A percentile compares a stretch with the other conserved stretches of the same genome.
Conservation (phyloP, 2,888 invertebrate genomes). For the Subacronicta megacephala region DNA sequence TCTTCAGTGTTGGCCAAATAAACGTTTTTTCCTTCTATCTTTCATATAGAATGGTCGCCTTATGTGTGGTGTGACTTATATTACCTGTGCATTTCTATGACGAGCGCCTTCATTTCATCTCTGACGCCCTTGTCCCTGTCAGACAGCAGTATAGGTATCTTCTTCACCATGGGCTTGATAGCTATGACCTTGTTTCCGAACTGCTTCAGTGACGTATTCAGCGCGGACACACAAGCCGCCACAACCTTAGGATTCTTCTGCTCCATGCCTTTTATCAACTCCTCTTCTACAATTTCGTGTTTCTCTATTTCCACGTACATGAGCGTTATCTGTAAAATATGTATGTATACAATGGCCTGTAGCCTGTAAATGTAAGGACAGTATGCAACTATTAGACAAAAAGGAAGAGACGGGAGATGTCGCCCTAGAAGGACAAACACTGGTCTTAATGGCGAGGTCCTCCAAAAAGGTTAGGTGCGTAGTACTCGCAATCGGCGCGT, state of each 20-base stretch:
- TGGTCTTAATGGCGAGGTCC: too few relatives aligned
- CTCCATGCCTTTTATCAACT: slow-evolving; percentile 97
- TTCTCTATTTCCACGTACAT: slow-evolving; percentile 99
- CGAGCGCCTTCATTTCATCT: slow-evolving; percentile 97
- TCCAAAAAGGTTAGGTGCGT: too few relatives aligned
- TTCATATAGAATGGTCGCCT: too few relatives aligned
- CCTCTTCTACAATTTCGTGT: slow-evolving; percentile 96
- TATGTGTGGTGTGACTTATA: neutral
- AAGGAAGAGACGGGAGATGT: too few relatives aligned
- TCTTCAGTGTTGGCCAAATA: too few relatives aligned
- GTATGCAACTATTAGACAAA: too few relatives aligned
- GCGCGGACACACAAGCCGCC: slow-evolving; percentile 93
- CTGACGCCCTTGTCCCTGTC: slow-evolving; percentile 97
- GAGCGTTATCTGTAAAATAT: slow-evolving; percentile 92
- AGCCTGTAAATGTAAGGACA: too few relatives aligned
- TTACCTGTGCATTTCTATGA: slow-evolving; percentile 96
- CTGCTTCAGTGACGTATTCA: slow-evolving; percentile 94
- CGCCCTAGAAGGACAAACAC: too few relatives aligned
- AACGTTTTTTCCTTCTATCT: too few relatives aligned
- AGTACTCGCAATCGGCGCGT: too few relatives aligned
- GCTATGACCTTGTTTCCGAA: slow-evolving; percentile 98
- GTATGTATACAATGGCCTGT: too few relatives aligned
- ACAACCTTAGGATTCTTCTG: slow-evolving; percentile 99
- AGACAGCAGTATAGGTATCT: slow-evolving; percentile 94
- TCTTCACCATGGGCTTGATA: slow-evolving; percentile 96